These are phyloP conservation scores for Troides oblongomaculatus DNA, from an alignment of 2,888 invertebrate species.

Conservation along the genomic window DNA sequence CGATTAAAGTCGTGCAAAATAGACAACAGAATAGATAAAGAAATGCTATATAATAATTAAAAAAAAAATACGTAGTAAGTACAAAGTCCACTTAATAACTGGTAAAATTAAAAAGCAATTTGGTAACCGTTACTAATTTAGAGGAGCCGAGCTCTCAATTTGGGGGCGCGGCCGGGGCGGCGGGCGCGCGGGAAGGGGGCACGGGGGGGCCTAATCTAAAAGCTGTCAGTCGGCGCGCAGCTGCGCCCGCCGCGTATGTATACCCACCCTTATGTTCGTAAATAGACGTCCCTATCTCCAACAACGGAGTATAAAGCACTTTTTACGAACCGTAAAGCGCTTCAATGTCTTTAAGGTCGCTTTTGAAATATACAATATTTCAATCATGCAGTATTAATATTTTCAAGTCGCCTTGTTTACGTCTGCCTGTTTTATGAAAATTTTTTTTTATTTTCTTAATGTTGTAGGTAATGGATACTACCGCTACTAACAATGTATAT, in stretches of 20 bases:
- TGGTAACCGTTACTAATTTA: constrained; percentile 78
- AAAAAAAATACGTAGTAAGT: background rate
- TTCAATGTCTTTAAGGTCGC: constrained; percentile 11
- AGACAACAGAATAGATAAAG: too few species aligned
- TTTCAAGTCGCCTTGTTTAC: background rate
- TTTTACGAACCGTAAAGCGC: constrained; percentile 14
- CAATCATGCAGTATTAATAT: background rate
- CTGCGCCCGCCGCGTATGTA: constrained; percentile 57
- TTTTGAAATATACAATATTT: background rate
- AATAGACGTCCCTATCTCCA: constrained; percentile 36
- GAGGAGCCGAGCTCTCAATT: constrained; percentile 70
- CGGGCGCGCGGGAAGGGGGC: constrained; percentile 32
- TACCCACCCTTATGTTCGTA: constrained; percentile 54
- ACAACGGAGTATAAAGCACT: constrained; percentile 29
- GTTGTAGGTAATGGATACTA: background rate
- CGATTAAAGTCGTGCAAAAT: too few species aligned
- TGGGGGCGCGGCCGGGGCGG: constrained; percentile 51
- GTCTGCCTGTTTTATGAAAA: background rate
- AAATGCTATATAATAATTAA: background rate
- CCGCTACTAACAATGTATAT: background rate
- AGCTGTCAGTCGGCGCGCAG: constrained; percentile 75
- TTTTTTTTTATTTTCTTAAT: background rate
- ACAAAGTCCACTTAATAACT: constrained; percentile 65
- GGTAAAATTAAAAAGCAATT: constrained; percentile 77
- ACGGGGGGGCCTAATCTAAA: constrained; percentile 74